Conservation (phyloP, 2,797 vertebrate species). For the Artibeus jamaicensis region DNA sequence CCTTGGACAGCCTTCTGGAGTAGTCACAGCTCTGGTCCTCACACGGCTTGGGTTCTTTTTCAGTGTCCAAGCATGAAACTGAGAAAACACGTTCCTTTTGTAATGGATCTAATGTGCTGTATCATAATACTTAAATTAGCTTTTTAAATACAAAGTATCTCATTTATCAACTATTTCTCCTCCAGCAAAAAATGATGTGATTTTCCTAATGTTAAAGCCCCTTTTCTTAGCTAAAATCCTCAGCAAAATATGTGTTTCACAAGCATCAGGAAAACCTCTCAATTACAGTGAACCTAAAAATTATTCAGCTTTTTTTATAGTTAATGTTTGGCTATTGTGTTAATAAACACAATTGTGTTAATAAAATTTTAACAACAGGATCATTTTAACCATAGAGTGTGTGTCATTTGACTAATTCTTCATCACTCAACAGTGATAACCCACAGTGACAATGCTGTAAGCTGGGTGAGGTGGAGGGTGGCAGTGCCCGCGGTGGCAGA, state of each 20-base stretch:
- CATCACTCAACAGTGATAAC: background rate
- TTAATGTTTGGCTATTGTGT: background rate
- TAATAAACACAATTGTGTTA: background rate
- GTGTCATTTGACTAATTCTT: background rate
- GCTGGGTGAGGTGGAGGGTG: background rate
- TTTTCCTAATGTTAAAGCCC: background rate
- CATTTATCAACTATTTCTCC: background rate
- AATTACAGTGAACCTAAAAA: background rate
- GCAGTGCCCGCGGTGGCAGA: background rate
- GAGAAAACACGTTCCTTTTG: constrained; percentile 71
- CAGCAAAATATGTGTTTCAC: background rate
- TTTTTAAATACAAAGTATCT: background rate
- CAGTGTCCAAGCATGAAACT: constrained; percentile 73
- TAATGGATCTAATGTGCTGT: constrained; percentile 12
- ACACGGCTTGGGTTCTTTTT: constrained; percentile 58
- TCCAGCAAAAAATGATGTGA: background rate
- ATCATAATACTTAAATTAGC: background rate
- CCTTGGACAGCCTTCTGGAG: constrained; percentile 76
- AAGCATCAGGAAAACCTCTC: background rate
- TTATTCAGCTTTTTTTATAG: background rate
- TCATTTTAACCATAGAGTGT: background rate
- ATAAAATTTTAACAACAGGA: background rate
- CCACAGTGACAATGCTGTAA: background rate
- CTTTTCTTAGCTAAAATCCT: background rate
- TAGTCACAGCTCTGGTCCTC: constrained; percentile 60